Evolutionary conservation across 2,888 invertebrate species (phyloP), one percentile per base, ranked within the genome.

Genomic region (Patella ulyssiponensis): DNA sequence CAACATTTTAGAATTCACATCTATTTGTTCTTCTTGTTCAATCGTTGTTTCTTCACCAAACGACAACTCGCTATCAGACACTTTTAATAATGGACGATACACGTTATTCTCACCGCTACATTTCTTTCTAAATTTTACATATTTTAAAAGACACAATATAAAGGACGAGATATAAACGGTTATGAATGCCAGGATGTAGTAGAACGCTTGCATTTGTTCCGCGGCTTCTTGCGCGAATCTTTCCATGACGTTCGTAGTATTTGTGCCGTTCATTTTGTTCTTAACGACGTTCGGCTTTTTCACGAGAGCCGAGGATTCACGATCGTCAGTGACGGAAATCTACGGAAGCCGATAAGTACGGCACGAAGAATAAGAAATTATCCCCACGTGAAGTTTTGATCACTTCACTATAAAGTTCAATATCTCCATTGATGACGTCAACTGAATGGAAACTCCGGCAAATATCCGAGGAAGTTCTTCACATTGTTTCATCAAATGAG

Each of bases 51-150:
- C 64, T 3, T 64, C 64, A 64, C 64, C 23, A 23, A 64, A 23
- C 15, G 20, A 20, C 64, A 64, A 0, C 12, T 53, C 72, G n/a
- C 33, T 44, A 20, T 72, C 71, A 15, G 71, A 64, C 23, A 56
- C 33, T 23, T 72, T 73, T 17, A 64, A 23, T 15, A 76, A 73
- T 12, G 54, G 76, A 51, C 72, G 71, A 54, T 76, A 76, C 5
- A 73, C 20, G 64, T 72, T 69, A 5, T 15, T 44, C n/a, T 64
- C 51, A 14, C 73, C 51, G 17, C 44, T 58, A 33, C 76, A 77
- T 23, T 73, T 74, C 58, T 77, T 78, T 73, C 75, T 77, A 58
- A 78, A 78, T 69, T 72, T 76, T 44, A 76, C 73, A 52, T 76
- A 72, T 64, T 76, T 76, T 51, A 76, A 69, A 53, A 76, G 15